Conservation (phyloP, 2,888 invertebrate genomes). For the Cerceris rybyensis region DNA sequence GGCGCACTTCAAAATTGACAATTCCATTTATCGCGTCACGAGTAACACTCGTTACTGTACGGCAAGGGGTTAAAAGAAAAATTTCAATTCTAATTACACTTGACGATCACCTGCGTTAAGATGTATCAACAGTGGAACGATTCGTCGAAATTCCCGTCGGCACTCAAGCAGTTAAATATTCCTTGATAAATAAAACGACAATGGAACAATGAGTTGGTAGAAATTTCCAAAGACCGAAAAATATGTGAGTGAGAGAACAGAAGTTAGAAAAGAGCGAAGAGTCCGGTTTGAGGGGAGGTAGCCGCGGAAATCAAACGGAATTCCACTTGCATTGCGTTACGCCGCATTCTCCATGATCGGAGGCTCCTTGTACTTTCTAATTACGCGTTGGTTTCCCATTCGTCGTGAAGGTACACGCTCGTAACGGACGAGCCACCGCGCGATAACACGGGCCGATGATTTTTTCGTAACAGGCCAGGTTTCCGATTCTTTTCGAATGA, state of each 20-base stretch:
- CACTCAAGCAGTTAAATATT: too few relatives aligned
- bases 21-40: too few relatives aligned
- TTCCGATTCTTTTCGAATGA: slow-evolving; percentile 37
- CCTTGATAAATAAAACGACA: too few relatives aligned
- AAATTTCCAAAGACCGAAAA: neutral
- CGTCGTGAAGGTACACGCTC: slow-evolving; percentile 43
- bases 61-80: too few relatives aligned
- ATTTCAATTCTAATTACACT: too few relatives aligned
- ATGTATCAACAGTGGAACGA: too few relatives aligned
- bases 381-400: slow-evolving; percentile 59
- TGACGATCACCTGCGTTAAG: too few relatives aligned
- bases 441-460: slow-evolving; percentile 56
- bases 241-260: neutral
- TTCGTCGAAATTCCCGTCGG: too few relatives aligned
- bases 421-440: slow-evolving; percentile 46
- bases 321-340: slow-evolving; percentile 67
- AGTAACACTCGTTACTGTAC: too few relatives aligned
- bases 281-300: slow-evolving; percentile 36
- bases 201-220: too few relatives aligned
- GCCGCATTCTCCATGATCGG: slow-evolving; percentile 62
- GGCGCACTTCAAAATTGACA: too few relatives aligned
- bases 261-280: neutral
- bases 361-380: slow-evolving; percentile 66
- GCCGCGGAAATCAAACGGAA: slow-evolving; percentile 66
- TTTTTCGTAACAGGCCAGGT: slow-evolving; percentile 54